Evolutionary conservation across 2,113 vertebrate genomes (phyloP), one percentile per base, ranked within the genome.

Genomic region (Apteryx mantelli): DNA sequence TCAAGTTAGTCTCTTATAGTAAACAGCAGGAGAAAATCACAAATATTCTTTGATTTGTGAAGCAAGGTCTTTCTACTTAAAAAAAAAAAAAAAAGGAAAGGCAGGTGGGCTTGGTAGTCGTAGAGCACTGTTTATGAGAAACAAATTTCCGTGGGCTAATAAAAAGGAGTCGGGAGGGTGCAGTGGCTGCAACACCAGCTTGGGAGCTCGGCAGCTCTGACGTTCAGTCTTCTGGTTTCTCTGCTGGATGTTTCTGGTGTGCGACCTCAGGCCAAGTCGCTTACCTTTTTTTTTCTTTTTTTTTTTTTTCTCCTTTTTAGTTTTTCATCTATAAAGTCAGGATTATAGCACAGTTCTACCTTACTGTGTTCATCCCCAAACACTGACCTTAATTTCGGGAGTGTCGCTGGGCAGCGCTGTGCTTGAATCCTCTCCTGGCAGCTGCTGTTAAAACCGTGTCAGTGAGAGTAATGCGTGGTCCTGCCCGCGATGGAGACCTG

Each of bases 141-240:
- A 26, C 19, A 24, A n/a, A 9, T n/a, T 50, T 65, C 44, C 10
- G 4, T 17, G 53, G 53, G 8, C 3, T 38, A 38, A 38, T 25
- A 38, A 50, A 17, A 24, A 21, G 46, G 56, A 61, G 7, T 4
- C 16, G 20, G 53, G 66, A 13, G 38, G 1, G 2, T 78, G 17
- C 60, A 5, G 13, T n/a, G 42, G 38, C 40, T 53, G 17, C 0
- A 1, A 1, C 0, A 1, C 32, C 30, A 11, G 12, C 2, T 2
- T 30, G 19, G 63, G 52, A 60, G 38, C 26, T 15, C 40, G 30
- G 7, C 26, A 40, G 3, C 21, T 66, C 79, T 24, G 30, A 15
- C n/a, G 89, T 38, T 63, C 28, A 52, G 36, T 34, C 20, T 81
- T 83, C 10, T 64, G n/a, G 8, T 66, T 79, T 84, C 40, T 79